phyloP scores from a whole-genome alignment of 2,888 invertebrate genomes.

The Alloplasta piceator region DNA sequence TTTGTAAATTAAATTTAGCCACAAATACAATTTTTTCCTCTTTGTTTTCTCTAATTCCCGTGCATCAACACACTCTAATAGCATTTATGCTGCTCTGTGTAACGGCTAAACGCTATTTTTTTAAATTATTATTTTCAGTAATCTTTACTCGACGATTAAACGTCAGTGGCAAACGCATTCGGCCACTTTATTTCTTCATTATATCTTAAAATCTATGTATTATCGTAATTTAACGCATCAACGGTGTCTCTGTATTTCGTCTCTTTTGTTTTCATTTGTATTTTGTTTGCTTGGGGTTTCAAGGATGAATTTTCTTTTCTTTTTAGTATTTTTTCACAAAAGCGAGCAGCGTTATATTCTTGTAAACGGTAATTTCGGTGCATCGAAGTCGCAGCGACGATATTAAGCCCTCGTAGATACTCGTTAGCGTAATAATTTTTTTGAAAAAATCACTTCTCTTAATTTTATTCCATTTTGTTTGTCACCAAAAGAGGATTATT shows the following conservation, averaged over 20 bases:
- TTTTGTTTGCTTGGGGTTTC: conserved; percentile 31
- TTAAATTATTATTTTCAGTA: conserved; percentile 1
- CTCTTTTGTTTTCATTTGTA: conserved; percentile 4
- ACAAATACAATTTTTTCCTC: conserved; percentile 43
- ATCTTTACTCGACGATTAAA: conserved; percentile 43
- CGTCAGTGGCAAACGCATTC: conserved; percentile 22
- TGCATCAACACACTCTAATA: conserved; percentile 46
- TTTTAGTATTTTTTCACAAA: conserved; percentile 55
- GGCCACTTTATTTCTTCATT: conserved; percentile 23
- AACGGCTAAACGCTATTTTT: conserved; percentile 50
- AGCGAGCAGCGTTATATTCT: conserved; percentile 56
- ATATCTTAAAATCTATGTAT: conserved; percentile 52
- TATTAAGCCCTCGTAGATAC: conserved; percentile 49
- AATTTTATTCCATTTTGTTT: conserved; percentile 9
- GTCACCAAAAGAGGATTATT: conserved; percentile 17
- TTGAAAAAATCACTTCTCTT: conserved; percentile 36
- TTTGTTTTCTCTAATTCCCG: conserved; percentile 45
- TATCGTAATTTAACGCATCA: conserved; percentile 56
- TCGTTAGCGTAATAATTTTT: conserved; percentile 33
- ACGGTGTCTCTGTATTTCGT: conserved; percentile 46
- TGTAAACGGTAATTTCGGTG: conserved; percentile 49
- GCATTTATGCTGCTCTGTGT: conserved; percentile 46
- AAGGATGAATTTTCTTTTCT: conserved; percentile 25
- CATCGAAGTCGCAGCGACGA: conserved; percentile 50
- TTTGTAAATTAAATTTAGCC: conserved; percentile 40